Percentiles rank a stretch among this genome's conserved stretches.
These are phyloP conservation scores for Crepidodera aurea DNA, from an alignment of 2,888 invertebrate species.

Conservation along the genomic window DNA sequence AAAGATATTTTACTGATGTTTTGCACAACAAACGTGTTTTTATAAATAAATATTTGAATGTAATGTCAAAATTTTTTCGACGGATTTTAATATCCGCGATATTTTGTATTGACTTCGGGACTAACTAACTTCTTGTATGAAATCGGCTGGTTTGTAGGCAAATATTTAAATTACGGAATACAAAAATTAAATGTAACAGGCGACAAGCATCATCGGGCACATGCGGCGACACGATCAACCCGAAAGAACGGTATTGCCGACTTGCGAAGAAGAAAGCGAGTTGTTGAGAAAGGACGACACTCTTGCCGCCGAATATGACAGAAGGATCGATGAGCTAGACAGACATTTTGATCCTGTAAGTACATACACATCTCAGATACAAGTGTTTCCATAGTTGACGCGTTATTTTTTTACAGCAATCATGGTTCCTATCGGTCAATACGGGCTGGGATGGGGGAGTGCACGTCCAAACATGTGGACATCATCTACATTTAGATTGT, in stretches of 20 bases:
- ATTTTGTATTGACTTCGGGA: no score
- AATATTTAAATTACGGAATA: slow-evolving; percentile 4
- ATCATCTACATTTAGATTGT: slow-evolving; percentile 95
- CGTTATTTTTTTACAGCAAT: slow-evolving; percentile 68
- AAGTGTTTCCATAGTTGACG: no score
- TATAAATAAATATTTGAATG: no score
- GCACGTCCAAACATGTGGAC: slow-evolving; percentile 94
- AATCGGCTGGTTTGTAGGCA: background rate
- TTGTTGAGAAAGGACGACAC: slow-evolving; percentile 69
- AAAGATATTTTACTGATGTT: no score
- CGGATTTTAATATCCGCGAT: no score
- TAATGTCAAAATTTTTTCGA: no score
- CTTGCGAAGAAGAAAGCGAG: slow-evolving; percentile 71
- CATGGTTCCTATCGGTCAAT: slow-evolving; percentile 81
- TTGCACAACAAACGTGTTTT: no score
- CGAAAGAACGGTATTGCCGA: slow-evolving; percentile 69
- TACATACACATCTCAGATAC: slow-evolving; percentile 23
- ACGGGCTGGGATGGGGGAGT: slow-evolving; percentile 92
- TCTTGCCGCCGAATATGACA: slow-evolving; percentile 77
- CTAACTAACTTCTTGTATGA: background rate
- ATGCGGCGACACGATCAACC: slow-evolving; percentile 65
- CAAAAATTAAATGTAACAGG: slow-evolving; percentile 50
- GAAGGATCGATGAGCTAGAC: slow-evolving; percentile 78
- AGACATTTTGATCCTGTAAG: slow-evolving; percentile 78
- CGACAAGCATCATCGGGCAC: slow-evolving; percentile 89